Percentiles rank a stretch among this genome's conserved stretches.
phyloP scores from a whole-genome alignment of 1,140 invertebrate species.

The Drosophila erecta region DNA sequence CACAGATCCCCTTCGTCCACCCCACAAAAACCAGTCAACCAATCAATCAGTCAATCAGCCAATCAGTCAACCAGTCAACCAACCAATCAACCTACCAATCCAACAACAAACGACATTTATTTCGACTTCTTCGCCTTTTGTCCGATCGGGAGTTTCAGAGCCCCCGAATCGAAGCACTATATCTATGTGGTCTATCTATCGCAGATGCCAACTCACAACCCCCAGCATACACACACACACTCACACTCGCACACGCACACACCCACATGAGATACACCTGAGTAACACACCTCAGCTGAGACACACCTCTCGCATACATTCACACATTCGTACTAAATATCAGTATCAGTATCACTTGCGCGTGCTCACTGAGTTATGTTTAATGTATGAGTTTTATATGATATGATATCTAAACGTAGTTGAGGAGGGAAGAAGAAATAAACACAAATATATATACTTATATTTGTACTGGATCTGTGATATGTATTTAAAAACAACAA shows the following conservation, averaged over 20 bases:
- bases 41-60: constrained; percentile 31
- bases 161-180: constrained; percentile 26
- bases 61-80: constrained; percentile 37
- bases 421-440: constrained; percentile 51
- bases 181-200: constrained; percentile 17
- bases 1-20: constrained; percentile 50
- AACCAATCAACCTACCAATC: constrained; percentile 35
- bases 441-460: constrained; percentile 65
- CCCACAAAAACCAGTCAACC: constrained; percentile 22
- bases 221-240: constrained; percentile 16
- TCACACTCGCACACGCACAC: constrained; percentile 15
- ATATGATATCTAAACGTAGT: constrained; percentile 64
- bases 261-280: background rate
- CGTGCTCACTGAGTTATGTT: constrained; percentile 78
- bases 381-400: constrained; percentile 71
- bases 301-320: constrained; percentile 33
- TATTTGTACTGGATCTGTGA: constrained; percentile 84
- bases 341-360: constrained; percentile 48
- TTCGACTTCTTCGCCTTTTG: constrained; percentile 59
- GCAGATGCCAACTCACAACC: constrained; percentile 8
- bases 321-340: constrained; percentile 64
- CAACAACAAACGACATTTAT: constrained; percentile 50
- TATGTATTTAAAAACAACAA: constrained; percentile 79
- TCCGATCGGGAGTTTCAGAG: constrained; percentile 36
- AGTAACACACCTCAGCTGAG: too few relatives aligned